Conservation (phyloP, 2,113 vertebrate genomes). For the Capra hircus region DNA sequence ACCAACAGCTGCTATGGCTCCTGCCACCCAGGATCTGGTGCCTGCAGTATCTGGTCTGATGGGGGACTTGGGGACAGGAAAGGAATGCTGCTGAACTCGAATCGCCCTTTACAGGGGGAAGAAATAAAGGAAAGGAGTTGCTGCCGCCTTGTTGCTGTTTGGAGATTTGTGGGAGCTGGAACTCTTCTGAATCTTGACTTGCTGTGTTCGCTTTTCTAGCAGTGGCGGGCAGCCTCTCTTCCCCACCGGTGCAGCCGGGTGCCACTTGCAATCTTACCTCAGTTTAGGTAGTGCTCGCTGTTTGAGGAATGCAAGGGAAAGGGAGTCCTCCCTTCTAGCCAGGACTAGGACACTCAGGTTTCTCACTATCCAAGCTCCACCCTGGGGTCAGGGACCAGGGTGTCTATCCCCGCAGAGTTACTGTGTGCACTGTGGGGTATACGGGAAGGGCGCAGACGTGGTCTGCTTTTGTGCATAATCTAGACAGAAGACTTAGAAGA, state of each 20-base stretch:
- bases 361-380: not conserved
- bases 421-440: not conserved
- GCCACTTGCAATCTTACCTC: not conserved
- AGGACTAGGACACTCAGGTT: not conserved
- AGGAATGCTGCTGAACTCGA: not conserved
- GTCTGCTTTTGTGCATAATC: not conserved
- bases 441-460: not conserved
- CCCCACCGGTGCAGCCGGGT: not conserved
- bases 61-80: not conserved
- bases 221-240: not conserved
- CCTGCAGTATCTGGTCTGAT: not conserved
- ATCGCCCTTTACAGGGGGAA: not conserved
- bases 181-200: not conserved
- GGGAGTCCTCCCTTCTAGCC: not conserved
- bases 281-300: not conserved
- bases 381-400: not conserved
- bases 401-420: not conserved
- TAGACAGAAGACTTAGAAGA: not conserved
- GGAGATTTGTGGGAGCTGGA: not conserved
- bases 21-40: not conserved
- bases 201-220: not conserved
- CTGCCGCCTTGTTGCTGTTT: not conserved
- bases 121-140: constrained; percentile 55
- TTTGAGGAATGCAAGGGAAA: not conserved
- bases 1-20: not conserved